Conservation (phyloP, 1,140 invertebrate species). For the Lasaia peninsularis region DNA sequence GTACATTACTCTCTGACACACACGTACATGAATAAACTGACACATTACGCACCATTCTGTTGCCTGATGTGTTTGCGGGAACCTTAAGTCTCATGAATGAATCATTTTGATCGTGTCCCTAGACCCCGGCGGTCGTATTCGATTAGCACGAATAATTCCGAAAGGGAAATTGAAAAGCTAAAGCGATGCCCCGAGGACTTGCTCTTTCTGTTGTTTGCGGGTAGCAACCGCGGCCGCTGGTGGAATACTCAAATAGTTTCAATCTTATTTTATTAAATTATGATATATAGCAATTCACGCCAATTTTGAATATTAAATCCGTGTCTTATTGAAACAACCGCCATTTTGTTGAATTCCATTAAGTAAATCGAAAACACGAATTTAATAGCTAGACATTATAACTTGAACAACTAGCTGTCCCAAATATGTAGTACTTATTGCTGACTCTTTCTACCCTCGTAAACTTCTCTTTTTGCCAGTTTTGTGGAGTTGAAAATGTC, state of each 20-base stretch:
- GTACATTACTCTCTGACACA: too few species aligned
- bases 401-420: too few species aligned
- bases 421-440: too few species aligned
- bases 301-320: not conserved
- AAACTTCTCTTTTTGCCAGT: too few species aligned
- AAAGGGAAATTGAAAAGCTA: constrained; percentile 76
- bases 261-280: constrained; percentile 36
- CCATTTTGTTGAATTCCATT: not conserved
- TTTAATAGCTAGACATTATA: too few species aligned
- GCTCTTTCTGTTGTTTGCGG: constrained; percentile 74
- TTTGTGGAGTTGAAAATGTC: too few species aligned
- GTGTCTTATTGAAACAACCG: not conserved
- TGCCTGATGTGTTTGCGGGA: too few species aligned
- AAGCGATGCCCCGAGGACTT: constrained; percentile 71
- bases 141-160: constrained; percentile 75
- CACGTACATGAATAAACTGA: too few species aligned
- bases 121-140: constrained; percentile 63
- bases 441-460: too few species aligned
- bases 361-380: too few species aligned
- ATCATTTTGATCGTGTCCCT: constrained; percentile 61
- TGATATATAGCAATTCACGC: constrained; percentile 4
- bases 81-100: constrained; percentile 58
- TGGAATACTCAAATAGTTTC: constrained; percentile 62
- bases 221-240: constrained; percentile 38
- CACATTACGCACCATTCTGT: too few species aligned